Evolutionary conservation across 2,888 invertebrate species (phyloP), one percentile per base, ranked within the genome.

Genomic region (Lumbricus terrestris): DNA sequence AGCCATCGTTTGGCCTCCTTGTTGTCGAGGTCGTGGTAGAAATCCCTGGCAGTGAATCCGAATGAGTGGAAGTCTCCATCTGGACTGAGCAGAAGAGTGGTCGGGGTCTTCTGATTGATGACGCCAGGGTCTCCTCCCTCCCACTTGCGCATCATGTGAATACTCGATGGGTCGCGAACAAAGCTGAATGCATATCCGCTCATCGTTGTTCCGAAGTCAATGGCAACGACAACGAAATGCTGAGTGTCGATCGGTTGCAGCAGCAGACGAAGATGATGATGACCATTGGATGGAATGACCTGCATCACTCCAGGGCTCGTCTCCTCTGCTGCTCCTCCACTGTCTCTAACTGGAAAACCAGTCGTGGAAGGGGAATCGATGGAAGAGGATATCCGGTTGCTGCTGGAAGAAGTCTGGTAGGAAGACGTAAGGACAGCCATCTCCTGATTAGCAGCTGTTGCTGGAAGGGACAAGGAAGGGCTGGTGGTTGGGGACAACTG

Each of bases 131-230:
- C 94, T 29, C 94, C 94, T 93, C 96, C 96, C 93, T 96, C 96
- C 95, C 95, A 95, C 92, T 96, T 95, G 90, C 96, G 94, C 96
- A 96, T 96, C 94, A 96, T 95, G 93, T 96, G 95, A 88, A 96
- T 95, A 90, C 95, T 95, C 4, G 95, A 89, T 34, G 89, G 37
- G 92, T 96, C 95, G 29, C 95, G 93, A 23, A 95, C 95, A 92
- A 96, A 95, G 90, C 95, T 94, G 93, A 95, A 96, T 5, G 96
- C 96, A 93, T 96, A 96, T 1, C 96, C 96, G 91, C 96, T 96
- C 94, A 95, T 96, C 0, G 96, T 96, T 5, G 96, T 96, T 8
- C 96, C 96, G 90, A 96, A 95, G 93, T 96, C 96, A 82, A 96
- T 95, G 11, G 96, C 96, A 1, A 96, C 96, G 4, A 96, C 95